Conservation (phyloP, 2,797 vertebrate genomes). For the Thunnus albacares region DNA sequence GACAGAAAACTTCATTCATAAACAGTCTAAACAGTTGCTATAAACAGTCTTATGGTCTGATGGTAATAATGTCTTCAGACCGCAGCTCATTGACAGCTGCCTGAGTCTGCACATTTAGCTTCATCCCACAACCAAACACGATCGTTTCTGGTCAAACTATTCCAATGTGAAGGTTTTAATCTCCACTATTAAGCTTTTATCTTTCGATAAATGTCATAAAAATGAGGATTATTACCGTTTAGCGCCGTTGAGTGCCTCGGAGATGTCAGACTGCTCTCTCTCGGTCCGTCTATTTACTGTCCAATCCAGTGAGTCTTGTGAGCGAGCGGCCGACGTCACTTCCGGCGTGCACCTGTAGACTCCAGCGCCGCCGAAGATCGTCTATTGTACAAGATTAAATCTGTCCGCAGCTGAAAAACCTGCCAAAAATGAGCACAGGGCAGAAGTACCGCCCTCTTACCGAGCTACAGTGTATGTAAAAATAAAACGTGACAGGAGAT, state of each 20-base stretch:
- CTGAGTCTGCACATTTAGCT: conserved; percentile 35
- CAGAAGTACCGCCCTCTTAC: background rate
- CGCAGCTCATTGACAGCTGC: conserved; percentile 65
- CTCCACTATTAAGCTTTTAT: fast-evolving
- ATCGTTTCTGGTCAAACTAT: fast-evolving
- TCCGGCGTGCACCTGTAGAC: conserved; percentile 84
- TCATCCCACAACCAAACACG: conserved; percentile 3
- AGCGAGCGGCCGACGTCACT: conserved; percentile 80
- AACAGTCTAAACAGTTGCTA: conserved; percentile 17
- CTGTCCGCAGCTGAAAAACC: no score
- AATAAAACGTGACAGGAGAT: no score
- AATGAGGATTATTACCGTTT: conserved; percentile 63
- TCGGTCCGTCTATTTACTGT: conserved; percentile 59
- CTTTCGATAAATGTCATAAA: fast-evolving
- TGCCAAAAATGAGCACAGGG: background rate
- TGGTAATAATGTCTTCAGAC: background rate
- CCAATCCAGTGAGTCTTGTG: conserved; percentile 64
- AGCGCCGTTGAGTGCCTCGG: conserved; percentile 8
- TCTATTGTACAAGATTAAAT: conserved; percentile 13
- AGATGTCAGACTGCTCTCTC: conserved; percentile 39
- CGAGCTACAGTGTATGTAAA: no score
- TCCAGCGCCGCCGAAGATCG: conserved; percentile 60
- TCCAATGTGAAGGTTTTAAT: fast-evolving
- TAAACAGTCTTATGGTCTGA: background rate
- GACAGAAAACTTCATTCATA: conserved; percentile 14